Percentiles rank a stretch among this genome's conserved stretches.
phyloP scores from a whole-genome alignment of 2,113 vertebrate genomes.

The Poecile atricapillus region DNA sequence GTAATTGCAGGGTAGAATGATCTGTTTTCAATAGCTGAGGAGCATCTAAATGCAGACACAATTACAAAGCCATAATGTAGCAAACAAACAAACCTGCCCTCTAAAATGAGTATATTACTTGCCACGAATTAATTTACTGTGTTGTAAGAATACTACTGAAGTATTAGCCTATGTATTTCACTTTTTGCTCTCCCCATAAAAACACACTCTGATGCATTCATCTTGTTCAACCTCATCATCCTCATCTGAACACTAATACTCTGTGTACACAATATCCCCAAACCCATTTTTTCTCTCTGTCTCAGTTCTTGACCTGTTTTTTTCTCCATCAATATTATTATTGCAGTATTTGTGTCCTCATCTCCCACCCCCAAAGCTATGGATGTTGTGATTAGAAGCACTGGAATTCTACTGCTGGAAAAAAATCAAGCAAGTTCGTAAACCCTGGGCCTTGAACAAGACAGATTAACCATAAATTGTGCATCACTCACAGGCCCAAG shows the following conservation, averaged over 20 bases:
- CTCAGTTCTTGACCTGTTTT: neutral
- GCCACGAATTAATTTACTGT: neutral
- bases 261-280: neutral
- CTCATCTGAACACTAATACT: neutral
- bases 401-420: neutral
- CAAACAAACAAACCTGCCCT: neutral
- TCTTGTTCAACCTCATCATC: neutral
- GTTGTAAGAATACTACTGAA: neutral
- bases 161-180: neutral
- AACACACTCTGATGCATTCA: neutral
- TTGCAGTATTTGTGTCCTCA: neutral
- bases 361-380: neutral
- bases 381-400: neutral
- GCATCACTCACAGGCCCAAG: neutral
- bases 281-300: fast-evolving
- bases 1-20: conserved; percentile 34
- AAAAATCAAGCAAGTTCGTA: neutral
- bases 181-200: neutral
- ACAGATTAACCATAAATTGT: neutral
- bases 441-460: neutral
- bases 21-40: neutral
- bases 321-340: neutral
- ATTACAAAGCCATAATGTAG: neutral
- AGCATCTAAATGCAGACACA: neutral
- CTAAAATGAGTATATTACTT: neutral